Percentiles rank a stretch among this genome's conserved stretches.
These are phyloP conservation scores for Malachius bipustulatus DNA, from an alignment of 2,888 invertebrate species.

Conservation along the genomic window DNA sequence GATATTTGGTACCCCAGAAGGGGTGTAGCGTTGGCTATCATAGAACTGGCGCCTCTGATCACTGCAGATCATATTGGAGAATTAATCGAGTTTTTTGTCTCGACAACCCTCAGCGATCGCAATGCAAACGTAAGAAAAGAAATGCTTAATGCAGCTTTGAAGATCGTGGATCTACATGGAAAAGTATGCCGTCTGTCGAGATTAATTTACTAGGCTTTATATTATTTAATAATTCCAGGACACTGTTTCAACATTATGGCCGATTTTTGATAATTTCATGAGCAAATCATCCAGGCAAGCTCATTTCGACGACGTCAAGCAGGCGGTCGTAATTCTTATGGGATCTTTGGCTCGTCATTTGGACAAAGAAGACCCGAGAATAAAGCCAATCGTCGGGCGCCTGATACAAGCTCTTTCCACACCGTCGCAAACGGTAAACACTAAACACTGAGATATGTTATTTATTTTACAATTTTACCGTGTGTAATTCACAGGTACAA, in stretches of 20 bases:
- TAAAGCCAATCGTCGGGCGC: conserved; percentile 87
- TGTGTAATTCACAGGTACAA: conserved; percentile 59
- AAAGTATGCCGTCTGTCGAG: conserved; percentile 46
- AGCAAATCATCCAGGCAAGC: conserved; percentile 86
- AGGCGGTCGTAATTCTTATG: conserved; percentile 94
- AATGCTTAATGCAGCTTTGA: conserved; percentile 90
- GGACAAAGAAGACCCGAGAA: conserved; percentile 75
- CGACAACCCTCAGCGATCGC: conserved; percentile 76
- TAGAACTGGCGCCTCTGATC: conserved; percentile 64
- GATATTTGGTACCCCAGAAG: conserved; percentile 87
- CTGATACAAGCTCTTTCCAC: conserved; percentile 86
- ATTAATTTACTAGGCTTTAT: not conserved
- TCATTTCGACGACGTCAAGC: conserved; percentile 83
- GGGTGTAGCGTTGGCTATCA: conserved; percentile 76
- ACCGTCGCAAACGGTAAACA: conserved; percentile 78
- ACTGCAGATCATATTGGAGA: conserved; percentile 54
- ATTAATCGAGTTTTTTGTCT: conserved; percentile 73
- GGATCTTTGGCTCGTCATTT: conserved; percentile 95
- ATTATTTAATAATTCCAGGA: conserved; percentile 35
- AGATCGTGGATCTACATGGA: conserved; percentile 84
- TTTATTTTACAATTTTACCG: conserved; percentile 5
- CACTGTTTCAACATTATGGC: conserved; percentile 63
- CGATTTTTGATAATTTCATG: conserved; percentile 87
- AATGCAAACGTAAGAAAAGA: conserved; percentile 68
- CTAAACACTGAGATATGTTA: not conserved